phyloP scores from a whole-genome alignment of 2,113 vertebrate species.

The Nesoenas mayeri region DNA sequence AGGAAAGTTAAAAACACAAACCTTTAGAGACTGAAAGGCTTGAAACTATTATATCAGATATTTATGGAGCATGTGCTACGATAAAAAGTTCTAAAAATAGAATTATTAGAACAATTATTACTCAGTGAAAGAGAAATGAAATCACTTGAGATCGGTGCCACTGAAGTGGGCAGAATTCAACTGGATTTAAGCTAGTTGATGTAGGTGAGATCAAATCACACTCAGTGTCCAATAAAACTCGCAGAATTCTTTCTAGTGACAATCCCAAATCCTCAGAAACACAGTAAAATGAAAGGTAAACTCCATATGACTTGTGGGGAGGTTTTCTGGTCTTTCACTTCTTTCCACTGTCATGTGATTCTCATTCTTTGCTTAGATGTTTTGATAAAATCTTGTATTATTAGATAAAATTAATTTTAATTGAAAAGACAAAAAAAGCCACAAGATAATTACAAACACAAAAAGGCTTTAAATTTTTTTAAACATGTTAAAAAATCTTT shows the following conservation, averaged over 20 bases:
- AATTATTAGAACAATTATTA: background rate
- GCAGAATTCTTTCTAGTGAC: background rate
- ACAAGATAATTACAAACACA: background rate
- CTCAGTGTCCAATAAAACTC: background rate
- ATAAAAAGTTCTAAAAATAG: background rate
- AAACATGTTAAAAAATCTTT: background rate
- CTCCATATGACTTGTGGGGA: background rate
- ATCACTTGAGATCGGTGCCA: background rate
- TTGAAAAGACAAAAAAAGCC: background rate
- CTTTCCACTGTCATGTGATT: background rate
- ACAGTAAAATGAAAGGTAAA: background rate
- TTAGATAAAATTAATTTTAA: background rate
- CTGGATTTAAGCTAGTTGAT: background rate
- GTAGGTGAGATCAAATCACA: background rate
- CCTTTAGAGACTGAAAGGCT: background rate
- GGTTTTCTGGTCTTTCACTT: background rate
- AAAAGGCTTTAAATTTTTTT: accelerated
- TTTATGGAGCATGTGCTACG: background rate
- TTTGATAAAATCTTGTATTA: background rate
- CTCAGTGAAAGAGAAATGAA: background rate
- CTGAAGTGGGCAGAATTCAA: background rate
- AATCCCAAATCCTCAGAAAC: background rate
- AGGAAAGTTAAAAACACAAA: background rate
- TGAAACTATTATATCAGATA: background rate
- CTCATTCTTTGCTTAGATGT: background rate